Conservation (phyloP, 2,113 vertebrate genomes). For the Gavia stellata region DNA sequence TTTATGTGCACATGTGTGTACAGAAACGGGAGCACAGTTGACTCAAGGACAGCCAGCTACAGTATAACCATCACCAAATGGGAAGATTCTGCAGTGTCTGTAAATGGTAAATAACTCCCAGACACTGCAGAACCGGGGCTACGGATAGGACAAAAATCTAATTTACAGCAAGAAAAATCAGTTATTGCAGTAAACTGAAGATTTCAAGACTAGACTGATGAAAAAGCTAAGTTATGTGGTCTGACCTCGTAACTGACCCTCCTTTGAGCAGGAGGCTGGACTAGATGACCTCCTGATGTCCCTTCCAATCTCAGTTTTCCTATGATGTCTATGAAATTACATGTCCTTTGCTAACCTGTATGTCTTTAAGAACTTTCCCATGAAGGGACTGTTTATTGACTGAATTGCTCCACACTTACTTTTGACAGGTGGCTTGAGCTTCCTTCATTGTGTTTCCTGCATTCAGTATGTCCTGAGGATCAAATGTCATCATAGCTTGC, state of each 20-base stretch:
- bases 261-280: background rate
- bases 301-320: background rate
- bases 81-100: background rate
- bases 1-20: background rate
- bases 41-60: background rate
- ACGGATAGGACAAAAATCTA: background rate
- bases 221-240: background rate
- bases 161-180: background rate
- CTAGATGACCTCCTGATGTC: background rate
- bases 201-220: background rate
- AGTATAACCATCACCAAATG: background rate
- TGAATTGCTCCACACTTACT: conserved; percentile 63
- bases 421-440: conserved; percentile 89
- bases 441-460: conserved; percentile 96
- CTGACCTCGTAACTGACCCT: background rate
- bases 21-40: background rate
- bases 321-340: background rate
- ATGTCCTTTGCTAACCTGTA: background rate
- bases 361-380: background rate
- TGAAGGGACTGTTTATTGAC: background rate
- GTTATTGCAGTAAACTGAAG: background rate
- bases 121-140: background rate
- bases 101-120: background rate
- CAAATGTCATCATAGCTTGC: conserved; percentile 99
- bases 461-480: conserved; percentile 87